Base-by-base conservation (phyloP, 2,113 vertebrate genomes). In the Glareola pratincola region DNA sequence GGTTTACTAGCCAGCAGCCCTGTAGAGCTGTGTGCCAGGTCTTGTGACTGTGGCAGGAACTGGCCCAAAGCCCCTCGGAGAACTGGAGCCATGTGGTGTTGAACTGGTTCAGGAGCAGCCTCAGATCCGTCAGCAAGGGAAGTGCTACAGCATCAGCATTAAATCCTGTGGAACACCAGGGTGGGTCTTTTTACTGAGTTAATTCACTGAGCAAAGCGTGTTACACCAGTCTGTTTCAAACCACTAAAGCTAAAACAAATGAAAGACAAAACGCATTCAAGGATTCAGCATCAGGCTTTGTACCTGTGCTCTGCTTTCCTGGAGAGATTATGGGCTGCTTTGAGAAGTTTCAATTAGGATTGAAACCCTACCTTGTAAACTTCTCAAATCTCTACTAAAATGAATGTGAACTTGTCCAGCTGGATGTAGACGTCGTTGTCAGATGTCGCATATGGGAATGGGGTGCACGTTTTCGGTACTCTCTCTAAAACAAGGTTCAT, bases 11-110 rank as follows among this genome's bases (percentile, higher is more conserved):
- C 20, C 26, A 48, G 57, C 39, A 43, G 57, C 71, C 39, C 37
- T 24, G 26, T 19, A 9, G 6, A 63, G 43, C 43, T 12, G 2
- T 5, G 20, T 47, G 62, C 47, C 41, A 39, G 0, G 37, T 17
- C 51, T 67, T 50, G 32, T 67, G 43, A 79, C 66, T 2, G 0
- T 5, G 12, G 45, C 29, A 9, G 24, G 39, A 50, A 26, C 76
- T 62, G 39, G 60, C 39, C 60, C 62, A 50, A 27, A 68, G 12
- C 17, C 27, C 24, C 34, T 54, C 32, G 47, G 8, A 45, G n/a
- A 56, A 43, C 54, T 13, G 36, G 45, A 80, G 39, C 26, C 30
- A 1, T 14, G 11, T 20, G 62, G 12, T 30, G 10, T 50, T 60
- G 12, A 29, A n/a, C 53, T 47, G 88, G 24, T 12, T 41, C 11